Base-by-base conservation (phyloP, 2,888 invertebrate genomes). In the Drosophila longiperda region DNA sequence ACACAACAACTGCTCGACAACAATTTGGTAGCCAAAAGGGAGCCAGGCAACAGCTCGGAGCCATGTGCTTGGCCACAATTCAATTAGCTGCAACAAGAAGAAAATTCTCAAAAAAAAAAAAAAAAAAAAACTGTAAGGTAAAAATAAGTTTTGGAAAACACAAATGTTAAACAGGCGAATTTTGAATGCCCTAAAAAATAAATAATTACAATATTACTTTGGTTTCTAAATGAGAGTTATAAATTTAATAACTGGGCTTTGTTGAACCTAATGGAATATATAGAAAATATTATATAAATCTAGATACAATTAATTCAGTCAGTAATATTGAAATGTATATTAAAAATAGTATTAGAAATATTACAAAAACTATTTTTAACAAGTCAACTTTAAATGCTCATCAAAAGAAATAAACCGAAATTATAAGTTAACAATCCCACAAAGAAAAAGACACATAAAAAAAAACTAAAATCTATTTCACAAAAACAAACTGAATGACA, bases 11-110 rank as follows among this genome's bases (percentile, higher is more conserved):
- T 38, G 33, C 26, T 63, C 70, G 40, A 60, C 38, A 34, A 20
- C 32, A 64, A 75, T 72, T 74, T 73, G 75, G 80, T 77, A 87
- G 90, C 88, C 90, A 84, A 70, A 75, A 73, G 75, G 88, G 88
- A 88, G 88, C 83, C 82, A 73, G 15, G 11, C 17, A 20, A 15
- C 33, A 32, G 17, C 33, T 15, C 5, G 29, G 58, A 65, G 81
- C 85, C 87, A 79, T 78, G 68, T 77, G 80, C 66, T 48, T 38
- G 52, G 20, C 69, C 66, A 73, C 76, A 71, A 69, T 59, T 87
- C 84, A 87, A 86, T 89, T 82, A 87, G 79, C 61, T 73, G 57
- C 38, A 71, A 38, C 23, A 48, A 52, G 33, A 53, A 45, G 40
- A 63, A 64, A 52, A 54, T 26, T 40, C 17, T n/a, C 11, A 20